Base-by-base conservation (phyloP, 2,888 invertebrate species). In the Drosophila kokeensis region DNA sequence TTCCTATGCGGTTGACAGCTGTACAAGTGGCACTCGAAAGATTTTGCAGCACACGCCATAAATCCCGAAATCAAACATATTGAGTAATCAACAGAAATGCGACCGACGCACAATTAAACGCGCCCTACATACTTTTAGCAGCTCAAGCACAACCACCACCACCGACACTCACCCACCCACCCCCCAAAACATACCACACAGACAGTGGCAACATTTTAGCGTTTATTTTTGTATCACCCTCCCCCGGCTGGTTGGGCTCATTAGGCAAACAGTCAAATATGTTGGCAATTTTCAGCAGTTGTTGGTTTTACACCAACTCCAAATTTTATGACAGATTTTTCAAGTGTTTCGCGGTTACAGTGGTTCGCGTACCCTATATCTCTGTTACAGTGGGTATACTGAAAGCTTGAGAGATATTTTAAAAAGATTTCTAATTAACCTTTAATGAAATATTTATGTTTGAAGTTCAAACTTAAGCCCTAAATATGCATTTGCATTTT, bases 31-130 rank as follows among this genome's bases (percentile, higher is more conserved):
- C 73, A 62, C 75, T 70, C 48, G 55, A 57, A 68, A 53, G 50
- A 78, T 73, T 79, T 72, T 27, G 53, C 55, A 13, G 64, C 73
- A 73, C 63, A 74, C 80, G 73, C 79, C 77, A 76, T 59, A 81
- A 80, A 88, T 87, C 89, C 85, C 77, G 65, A 85, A 92, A 92
- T 90, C 87, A 91, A 92, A 87, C 92, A 92, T 90, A 92, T 92
- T 92, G 92, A 92, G 87, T 92, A 91, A 92, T 91, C 91, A 91
- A 91, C 90, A 92, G 90, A 90, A 67, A 62, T 21, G 48, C 50
- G 18, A 48, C 50, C 73, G 49, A 61, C 54, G 60, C 65, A 49
- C 77, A 73, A 80, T 77, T 76, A 67, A 67, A 59, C 32, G 61
- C 66, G 71, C 36, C 58, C 80, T 45, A 61, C 66, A 68, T 66